Base-by-base conservation (phyloP, 2,113 vertebrate species). In the Oryzias curvinotus region DNA sequence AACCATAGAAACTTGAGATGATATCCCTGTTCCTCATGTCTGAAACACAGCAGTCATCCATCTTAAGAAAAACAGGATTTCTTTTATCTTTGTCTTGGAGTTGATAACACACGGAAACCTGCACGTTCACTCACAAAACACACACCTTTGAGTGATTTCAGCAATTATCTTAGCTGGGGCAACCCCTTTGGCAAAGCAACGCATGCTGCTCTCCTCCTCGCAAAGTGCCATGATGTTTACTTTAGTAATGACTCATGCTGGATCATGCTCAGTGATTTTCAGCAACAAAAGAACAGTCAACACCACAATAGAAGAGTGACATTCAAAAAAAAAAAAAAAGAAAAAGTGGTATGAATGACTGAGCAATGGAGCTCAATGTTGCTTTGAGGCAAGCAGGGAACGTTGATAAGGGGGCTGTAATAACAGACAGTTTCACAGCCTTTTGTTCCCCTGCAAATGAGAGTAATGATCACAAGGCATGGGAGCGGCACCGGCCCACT, bases 1-100 rank as follows among this genome's bases (percentile, higher is more conserved):
- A 80, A 85, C 80, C 83, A 82, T 80, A 65, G 83, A 80, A 81
- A 84, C 81, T 68, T 82, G 66, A 64, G 70, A 75, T 73, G 81
- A 58, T 66, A 69, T 73, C 76, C 59, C 67, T 19, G 12, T 5
- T 58, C 57, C 46, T 59, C 41, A 52, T 21, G 47, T 67, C 26
- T 70, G 55, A 62, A 53, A 61, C 28, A 55, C 50, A 14, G 49
- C 59, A 14, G 36, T 68, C 62, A 64, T 64, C 57, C 62, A 64
- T 64, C 57, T 42, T 44, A 41, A 19, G 44, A 48, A 74, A 49
- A 64, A 8, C 10, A 23, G 12, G 36, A 10, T 12, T 36, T 36
- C 3, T 36, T 10, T 36, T 36, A 64, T 46, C 54, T 42, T 19
- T 43, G 23, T 42, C 25, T 44, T n/a, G 23, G 64, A 28, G 13